phyloP scores from a whole-genome alignment of 2,113 vertebrate species.

The Corythornis cristatus region DNA sequence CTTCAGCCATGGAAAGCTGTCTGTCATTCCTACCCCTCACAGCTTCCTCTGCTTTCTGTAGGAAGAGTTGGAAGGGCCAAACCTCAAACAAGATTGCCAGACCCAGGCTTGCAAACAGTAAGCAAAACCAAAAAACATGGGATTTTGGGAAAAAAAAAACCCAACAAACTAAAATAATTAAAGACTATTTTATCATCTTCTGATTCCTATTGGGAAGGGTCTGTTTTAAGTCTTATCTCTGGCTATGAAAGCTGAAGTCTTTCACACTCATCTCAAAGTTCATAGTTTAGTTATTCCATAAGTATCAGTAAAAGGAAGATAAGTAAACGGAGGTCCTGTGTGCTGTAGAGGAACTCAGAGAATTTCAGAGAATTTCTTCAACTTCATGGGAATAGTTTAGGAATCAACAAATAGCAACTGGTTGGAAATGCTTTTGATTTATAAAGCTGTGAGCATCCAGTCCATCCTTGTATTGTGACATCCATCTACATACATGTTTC shows the following conservation, averaged over 20 bases:
- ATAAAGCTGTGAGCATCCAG: neutral
- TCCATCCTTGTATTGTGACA: neutral
- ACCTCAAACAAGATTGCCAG: neutral
- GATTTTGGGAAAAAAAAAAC: neutral
- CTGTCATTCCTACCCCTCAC: neutral
- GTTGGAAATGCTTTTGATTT: neutral
- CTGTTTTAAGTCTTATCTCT: neutral
- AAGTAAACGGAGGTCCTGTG: neutral
- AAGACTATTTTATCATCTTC: neutral
- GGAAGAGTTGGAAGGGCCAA: neutral
- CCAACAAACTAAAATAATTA: neutral
- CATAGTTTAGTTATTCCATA: neutral
- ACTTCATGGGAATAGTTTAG: neutral
- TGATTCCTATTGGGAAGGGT: neutral
- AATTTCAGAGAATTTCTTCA: neutral
- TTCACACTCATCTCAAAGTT: neutral
- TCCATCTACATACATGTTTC: neutral
- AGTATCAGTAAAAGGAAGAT: neutral
- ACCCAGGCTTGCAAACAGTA: neutral
- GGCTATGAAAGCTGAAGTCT: neutral
- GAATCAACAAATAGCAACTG: neutral
- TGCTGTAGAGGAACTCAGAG: neutral
- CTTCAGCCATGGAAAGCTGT: neutral
- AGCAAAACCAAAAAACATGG: neutral
- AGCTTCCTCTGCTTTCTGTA: neutral